Conservation (phyloP, 1,140 invertebrate species). For the Calephelis virginiensis region DNA sequence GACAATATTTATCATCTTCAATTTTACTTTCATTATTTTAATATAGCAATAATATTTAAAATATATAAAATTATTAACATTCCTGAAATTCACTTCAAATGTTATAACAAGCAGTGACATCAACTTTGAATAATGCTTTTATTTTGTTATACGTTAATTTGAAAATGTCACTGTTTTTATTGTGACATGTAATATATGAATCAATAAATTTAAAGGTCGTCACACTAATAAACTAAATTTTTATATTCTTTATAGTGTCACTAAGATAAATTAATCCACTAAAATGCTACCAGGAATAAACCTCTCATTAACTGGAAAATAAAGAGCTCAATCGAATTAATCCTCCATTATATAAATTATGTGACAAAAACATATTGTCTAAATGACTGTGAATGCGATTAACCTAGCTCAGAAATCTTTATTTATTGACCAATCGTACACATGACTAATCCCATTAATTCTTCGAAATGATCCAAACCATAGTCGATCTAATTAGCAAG, state of each 20-base stretch:
- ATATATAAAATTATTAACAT: neutral
- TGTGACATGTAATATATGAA: slow-evolving; percentile 24
- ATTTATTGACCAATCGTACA: slow-evolving; percentile 44
- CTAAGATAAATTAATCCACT: slow-evolving; percentile 30
- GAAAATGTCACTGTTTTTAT: slow-evolving; percentile 16
- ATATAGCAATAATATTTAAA: neutral
- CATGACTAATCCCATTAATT: slow-evolving; percentile 9
- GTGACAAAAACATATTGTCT: slow-evolving; percentile 66
- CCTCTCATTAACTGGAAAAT: slow-evolving; percentile 41
- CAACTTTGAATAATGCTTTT: slow-evolving; percentile 22
- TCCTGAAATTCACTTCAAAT: too few relatives aligned
- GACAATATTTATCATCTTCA: too few relatives aligned
- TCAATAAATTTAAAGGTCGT: slow-evolving; percentile 33
- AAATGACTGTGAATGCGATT: slow-evolving; percentile 45
- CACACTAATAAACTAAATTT: slow-evolving; percentile 32
- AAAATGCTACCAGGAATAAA: slow-evolving; percentile 44
- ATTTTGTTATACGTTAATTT: neutral
- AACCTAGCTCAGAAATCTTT: slow-evolving; percentile 50
- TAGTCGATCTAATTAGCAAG: slow-evolving; percentile 17
- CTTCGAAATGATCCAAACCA: slow-evolving; percentile 20
- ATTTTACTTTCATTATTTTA: too few relatives aligned
- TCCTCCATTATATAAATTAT: slow-evolving; percentile 57
- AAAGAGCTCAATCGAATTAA: slow-evolving; percentile 58
- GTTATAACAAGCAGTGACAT: slow-evolving; percentile 22
- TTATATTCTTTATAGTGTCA: slow-evolving; percentile 27